Evolutionary conservation across 2,113 vertebrate species (phyloP), one percentile per base, ranked within the genome.

Genomic region (Caracal caracal): DNA sequence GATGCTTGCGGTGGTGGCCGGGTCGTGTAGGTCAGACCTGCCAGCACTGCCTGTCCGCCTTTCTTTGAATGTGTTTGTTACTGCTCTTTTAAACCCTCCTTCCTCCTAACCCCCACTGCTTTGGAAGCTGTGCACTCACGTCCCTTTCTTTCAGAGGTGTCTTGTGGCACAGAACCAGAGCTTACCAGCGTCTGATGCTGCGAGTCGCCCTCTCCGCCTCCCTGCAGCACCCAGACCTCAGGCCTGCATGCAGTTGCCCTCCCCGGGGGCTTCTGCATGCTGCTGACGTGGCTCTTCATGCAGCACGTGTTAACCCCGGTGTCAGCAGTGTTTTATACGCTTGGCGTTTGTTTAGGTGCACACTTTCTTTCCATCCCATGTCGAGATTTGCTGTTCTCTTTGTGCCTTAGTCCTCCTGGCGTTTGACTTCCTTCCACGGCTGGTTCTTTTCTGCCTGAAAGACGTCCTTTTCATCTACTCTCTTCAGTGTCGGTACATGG

Each of bases 191-290:
- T 22, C 47, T 2, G 30, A 13, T n/a, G 76, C 40, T 53, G 6
- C 22, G 17, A 79, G 76, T 4, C 1, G 5, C 76, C 20, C 15
- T 13, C 47, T n/a, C 76, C 33, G 4, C 17, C 47, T 51, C 76
- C 30, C 30, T 3, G 17, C 30, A 0, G 47, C 4, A 2, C 33
- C 5, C 5, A 1, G 76, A 22, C 13, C 73, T 47, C 40, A 9
- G 40, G 43, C 73, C 35, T 12, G 20, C 10, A 0, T 6, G 43
- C 28, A 2, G 16, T 30, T 30, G 2, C 65, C 63, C 66, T n/a
- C 16, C 66, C 13, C 33, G 19, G 1, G 47, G 30, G n/a, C 30
- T 20, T 22, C 7, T 1, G 1, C 12, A 49, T 3, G 11, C 17
- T 22, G 6, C 33, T 11, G 49, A 22, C 2, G 19, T 6, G 49